A percentile compares a stretch with the other conserved stretches of the same genome.
These are phyloP conservation scores for Heliocidaris erythrogramma DNA, from an alignment of 35 echinoderm and acorn worm genomes.

Conservation along the genomic window DNA sequence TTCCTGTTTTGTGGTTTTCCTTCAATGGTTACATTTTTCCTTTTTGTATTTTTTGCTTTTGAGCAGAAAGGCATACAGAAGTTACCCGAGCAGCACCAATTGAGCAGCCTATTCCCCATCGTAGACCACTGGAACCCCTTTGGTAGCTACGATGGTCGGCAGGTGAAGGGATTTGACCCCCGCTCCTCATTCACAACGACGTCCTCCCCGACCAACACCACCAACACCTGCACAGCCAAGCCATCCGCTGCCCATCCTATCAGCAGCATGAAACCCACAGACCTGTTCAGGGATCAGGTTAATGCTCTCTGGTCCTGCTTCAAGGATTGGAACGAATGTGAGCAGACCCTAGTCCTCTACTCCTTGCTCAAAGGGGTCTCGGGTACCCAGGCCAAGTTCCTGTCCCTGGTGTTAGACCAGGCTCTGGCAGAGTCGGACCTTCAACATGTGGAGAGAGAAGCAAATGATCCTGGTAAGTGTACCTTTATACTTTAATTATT, in stretches of 20 bases:
- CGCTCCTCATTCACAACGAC: neutral
- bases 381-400: slow-evolving; percentile 83
- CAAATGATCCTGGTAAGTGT: slow-evolving; percentile 89
- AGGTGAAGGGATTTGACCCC: slow-evolving; percentile 15
- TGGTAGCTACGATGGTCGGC: slow-evolving; percentile 34
- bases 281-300: slow-evolving; percentile 90
- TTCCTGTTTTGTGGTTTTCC: neutral
- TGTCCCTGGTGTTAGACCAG: slow-evolving; percentile 91
- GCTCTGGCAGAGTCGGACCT: slow-evolving; percentile 76
- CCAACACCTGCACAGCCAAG: neutral
- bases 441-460: slow-evolving; percentile 77
- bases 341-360: slow-evolving; percentile 95
- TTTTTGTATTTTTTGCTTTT: neutral
- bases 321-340: slow-evolving; percentile 98
- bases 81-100: slow-evolving; percentile 34
- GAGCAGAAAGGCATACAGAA: slow-evolving; percentile 45
- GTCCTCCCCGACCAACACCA: neutral
- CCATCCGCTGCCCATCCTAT: neutral
- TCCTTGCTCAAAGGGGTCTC: slow-evolving; percentile 81
- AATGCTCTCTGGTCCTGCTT: slow-evolving; percentile 80
- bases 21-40: neutral
- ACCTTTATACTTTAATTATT: neutral
- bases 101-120: slow-evolving; percentile 38
- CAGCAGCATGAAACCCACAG: slow-evolving; percentile 80
- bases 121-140: slow-evolving; percentile 50